These are phyloP conservation scores for Drosophila tropicalis DNA, from an alignment of 1,140 invertebrate genomes.

Conservation along the genomic window DNA sequence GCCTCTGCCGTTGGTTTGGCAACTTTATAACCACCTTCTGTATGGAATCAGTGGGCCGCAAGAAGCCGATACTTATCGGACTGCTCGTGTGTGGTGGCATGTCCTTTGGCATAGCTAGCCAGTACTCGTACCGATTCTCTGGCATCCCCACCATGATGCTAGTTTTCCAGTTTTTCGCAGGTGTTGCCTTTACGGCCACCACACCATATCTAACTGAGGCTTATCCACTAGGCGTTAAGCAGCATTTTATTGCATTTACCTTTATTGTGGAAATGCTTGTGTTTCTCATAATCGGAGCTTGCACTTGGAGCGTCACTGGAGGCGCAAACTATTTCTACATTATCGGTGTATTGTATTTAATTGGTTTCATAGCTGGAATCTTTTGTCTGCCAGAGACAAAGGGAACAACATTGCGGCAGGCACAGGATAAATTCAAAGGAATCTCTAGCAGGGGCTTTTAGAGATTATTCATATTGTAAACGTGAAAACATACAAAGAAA, in stretches of 20 bases:
- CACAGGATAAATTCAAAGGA: conserved; percentile 52
- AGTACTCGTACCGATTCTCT: neutral
- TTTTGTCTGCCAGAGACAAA: conserved; percentile 65
- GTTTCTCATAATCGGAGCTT: conserved; percentile 39
- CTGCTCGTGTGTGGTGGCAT: conserved; percentile 33
- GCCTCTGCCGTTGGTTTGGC: conserved; percentile 29
- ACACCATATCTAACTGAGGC: conserved; percentile 56
- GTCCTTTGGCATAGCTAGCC: conserved; percentile 37
- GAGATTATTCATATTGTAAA: neutral
- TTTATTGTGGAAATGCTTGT: conserved; percentile 58
- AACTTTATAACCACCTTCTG: conserved; percentile 14
- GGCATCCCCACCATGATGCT: conserved; percentile 10
- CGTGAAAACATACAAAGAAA: neutral
- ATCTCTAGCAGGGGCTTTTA: conserved; percentile 38
- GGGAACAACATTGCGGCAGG: conserved; percentile 49
- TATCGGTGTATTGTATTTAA: conserved; percentile 46
- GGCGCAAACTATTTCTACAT: conserved; percentile 44
- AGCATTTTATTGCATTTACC: conserved; percentile 54
- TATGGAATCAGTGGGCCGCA: conserved; percentile 50
- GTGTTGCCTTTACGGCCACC: conserved; percentile 43
- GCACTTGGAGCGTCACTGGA: neutral
- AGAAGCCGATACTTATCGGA: conserved; percentile 44
- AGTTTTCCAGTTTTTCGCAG: conserved; percentile 46
- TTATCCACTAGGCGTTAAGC: conserved; percentile 60
- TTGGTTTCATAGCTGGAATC: conserved; percentile 37